Conservation (phyloP, 1,140 invertebrate species). For the Reticulitermes speratus region DNA sequence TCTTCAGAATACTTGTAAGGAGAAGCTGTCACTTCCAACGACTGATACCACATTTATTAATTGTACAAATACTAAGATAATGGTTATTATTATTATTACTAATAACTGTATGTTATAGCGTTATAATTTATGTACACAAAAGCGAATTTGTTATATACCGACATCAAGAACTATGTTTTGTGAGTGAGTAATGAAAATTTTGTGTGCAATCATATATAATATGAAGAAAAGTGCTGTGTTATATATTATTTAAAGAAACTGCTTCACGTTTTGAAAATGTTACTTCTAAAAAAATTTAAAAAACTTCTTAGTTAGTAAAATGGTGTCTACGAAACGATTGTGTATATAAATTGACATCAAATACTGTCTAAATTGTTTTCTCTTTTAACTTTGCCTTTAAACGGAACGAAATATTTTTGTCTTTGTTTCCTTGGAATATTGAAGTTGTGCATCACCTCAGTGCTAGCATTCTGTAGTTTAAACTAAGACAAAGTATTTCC, state of each 20-base stretch:
- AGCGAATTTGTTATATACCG: not conserved
- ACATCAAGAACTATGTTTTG: not conserved
- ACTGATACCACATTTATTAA: not conserved
- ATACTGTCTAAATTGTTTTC: no score
- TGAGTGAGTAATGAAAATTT: not conserved
- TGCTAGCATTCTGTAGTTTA: no score
- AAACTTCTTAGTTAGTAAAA: not conserved
- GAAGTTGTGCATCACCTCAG: no score
- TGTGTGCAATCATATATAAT: not conserved
- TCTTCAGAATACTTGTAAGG: not conserved
- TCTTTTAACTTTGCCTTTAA: not conserved
- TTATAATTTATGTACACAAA: not conserved
- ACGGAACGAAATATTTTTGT: not conserved
- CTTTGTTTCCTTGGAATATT: no score
- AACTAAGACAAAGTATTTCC: no score
- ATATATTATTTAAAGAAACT: not conserved
- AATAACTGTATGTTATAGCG: not conserved
- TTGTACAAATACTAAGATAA: not conserved
- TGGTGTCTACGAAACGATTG: not conserved
- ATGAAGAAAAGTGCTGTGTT: not conserved
- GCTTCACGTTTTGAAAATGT: not conserved
- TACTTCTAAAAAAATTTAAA: not conserved
- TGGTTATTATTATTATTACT: not conserved
- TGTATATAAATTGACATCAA: not conserved
- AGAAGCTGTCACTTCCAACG: not conserved